Evolutionary conservation across 2,888 invertebrate genomes (phyloP), one percentile per base, ranked within the genome.

Genomic region (Dromius quadrimaculatus): DNA sequence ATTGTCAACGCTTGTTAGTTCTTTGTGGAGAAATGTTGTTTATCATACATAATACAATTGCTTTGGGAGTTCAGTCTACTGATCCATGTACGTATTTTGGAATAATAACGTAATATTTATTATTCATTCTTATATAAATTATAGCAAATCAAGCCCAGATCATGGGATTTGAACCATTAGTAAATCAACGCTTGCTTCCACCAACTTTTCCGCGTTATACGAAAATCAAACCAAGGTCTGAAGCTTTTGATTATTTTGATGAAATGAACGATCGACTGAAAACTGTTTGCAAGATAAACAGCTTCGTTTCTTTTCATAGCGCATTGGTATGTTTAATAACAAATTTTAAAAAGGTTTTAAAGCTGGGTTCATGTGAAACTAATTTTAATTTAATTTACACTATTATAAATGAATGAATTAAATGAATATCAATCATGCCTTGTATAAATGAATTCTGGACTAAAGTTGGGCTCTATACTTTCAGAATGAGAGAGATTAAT

Each of bases 131-230:
- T 69, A 1, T 20, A 47, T 32, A 41, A 15, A 22, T 63, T 65
- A 4, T 77, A 90, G 89, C 87, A 11, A 91, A 92, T 76, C 87
- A 89, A 72, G 91, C 91, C 4, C 90, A 90, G 79, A 89, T 92
- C n/a, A 90, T 94, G 87, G 98, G 98, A 0, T 98, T 98, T 83
- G 97, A 98, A 79, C 96, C 97, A 1, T 90, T 96, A 82, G 92
- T 97, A 45, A 98, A 98, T 84, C 97, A 97, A 83, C 89, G 97
- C 43, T 86, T 97, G 59, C 85, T 98, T 66, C 98, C 98, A n/a
- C 97, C 98, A 0, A 97, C 98, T 13, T 99, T 98, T 85, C 98
- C 98, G 0, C 89, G 98, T 15, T 97, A 96, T 82, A 95, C 97
- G 0, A 92, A 94, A 83, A 95, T 98, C 78, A 93, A 93, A 76